Conservation (phyloP, 92 coral and sea anemone genomes). For the Epizoanthus scotinus region DNA sequence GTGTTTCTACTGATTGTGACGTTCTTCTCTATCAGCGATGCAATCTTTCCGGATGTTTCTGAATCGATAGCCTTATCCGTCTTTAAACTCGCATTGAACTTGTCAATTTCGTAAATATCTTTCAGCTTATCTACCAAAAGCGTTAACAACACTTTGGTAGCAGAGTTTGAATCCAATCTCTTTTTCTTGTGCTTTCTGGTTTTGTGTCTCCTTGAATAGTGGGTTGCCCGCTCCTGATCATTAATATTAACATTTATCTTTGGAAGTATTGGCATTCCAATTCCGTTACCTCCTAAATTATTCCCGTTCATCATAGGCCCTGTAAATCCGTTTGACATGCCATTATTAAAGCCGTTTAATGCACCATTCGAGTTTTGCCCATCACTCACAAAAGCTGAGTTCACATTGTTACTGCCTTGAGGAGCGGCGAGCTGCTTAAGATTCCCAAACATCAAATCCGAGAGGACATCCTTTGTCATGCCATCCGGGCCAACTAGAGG, state of each 20-base stretch:
- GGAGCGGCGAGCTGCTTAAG: slow-evolving; percentile 59
- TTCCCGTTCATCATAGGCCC: not conserved
- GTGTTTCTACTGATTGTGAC: slow-evolving; percentile 44
- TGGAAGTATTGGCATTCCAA: slow-evolving; percentile 1
- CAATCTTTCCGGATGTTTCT: slow-evolving; percentile 63
- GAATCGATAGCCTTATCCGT: slow-evolving; percentile 45
- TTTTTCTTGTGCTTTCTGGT: slow-evolving; percentile 50
- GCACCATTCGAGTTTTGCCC: slow-evolving; percentile 1
- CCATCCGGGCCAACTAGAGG: slow-evolving; percentile 85
- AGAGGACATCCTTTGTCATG: slow-evolving; percentile 67
- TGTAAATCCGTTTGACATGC: not conserved
- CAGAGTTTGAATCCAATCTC: slow-evolving; percentile 35
- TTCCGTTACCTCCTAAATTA: not conserved
- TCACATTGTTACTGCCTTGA: slow-evolving; percentile 34
- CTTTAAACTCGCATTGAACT: slow-evolving; percentile 50
- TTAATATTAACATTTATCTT: slow-evolving; percentile 3
- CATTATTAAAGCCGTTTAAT: not conserved
- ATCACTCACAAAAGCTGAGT: slow-evolving; percentile 30
- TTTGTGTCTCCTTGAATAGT: slow-evolving; percentile 40
- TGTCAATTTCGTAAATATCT: slow-evolving; percentile 84
- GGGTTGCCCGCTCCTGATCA: slow-evolving; percentile 39
- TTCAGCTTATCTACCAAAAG: slow-evolving; percentile 83
- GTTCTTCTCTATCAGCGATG: slow-evolving; percentile 38
- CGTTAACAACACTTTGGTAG: slow-evolving; percentile 66
- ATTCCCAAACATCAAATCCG: slow-evolving; percentile 81